Conservation (phyloP, 2,888 invertebrate genomes). For the Entomobrya multifasciata region DNA sequence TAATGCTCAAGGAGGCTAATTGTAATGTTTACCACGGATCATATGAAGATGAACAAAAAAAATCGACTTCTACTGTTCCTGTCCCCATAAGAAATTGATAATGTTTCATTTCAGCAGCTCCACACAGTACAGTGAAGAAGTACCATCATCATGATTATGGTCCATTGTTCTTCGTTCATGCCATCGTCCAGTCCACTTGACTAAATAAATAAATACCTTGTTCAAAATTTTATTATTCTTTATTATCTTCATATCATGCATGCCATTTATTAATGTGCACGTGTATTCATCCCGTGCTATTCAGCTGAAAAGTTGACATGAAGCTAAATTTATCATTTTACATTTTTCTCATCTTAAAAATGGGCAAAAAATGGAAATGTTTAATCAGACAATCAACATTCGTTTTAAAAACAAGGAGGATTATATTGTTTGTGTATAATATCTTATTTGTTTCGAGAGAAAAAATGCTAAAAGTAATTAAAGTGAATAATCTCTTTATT, state of each 20-base stretch:
- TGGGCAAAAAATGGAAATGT: not conserved
- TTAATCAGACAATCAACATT: conserved; percentile 33
- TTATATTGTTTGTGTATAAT: not conserved
- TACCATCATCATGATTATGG: conserved; percentile 13
- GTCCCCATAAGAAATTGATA: conserved; percentile 49
- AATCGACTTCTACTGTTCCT: conserved; percentile 21
- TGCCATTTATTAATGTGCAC: not conserved
- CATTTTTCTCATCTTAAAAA: not conserved
- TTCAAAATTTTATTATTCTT: not conserved
- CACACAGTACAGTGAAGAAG: too few relatives aligned
- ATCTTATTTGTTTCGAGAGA: not conserved
- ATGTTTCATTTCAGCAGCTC: conserved; percentile 54
- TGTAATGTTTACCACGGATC: conserved; percentile 52
- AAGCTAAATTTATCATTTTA: not conserved
- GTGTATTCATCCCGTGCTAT: not conserved
- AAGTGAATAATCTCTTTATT: conserved; percentile 48
- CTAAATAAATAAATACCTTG: conserved; percentile 6
- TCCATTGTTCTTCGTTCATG: not conserved
- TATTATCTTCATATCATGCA: not conserved
- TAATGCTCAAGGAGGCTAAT: conserved; percentile 21
- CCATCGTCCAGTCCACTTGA: not conserved
- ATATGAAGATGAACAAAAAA: conserved; percentile 28
- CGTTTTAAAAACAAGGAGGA: conserved; percentile 1
- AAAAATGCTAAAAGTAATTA: conserved; percentile 29
- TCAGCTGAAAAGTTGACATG: not conserved